Evolutionary conservation across 2,797 vertebrate genomes (phyloP).

Genomic region (Sparus aurata): DNA sequence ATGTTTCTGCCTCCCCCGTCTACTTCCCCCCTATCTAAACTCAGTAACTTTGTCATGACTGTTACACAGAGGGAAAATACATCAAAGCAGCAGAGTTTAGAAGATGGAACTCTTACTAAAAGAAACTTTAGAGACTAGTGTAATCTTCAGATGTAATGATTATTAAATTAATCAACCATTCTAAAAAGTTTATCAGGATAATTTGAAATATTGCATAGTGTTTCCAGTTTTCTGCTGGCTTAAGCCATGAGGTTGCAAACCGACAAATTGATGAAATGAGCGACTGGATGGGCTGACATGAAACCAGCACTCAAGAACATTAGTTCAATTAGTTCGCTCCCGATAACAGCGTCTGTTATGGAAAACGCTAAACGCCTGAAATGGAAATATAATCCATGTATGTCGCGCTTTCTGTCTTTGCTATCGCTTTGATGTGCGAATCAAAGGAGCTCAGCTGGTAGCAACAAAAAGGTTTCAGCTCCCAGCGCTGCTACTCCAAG

Average conservation of each 20-base stretch:
- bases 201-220: neutral
- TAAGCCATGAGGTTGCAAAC: neutral
- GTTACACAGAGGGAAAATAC: conserved; percentile 41
- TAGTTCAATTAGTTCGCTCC: conserved; percentile 44
- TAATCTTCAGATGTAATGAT: neutral
- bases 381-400: conserved; percentile 64
- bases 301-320: conserved; percentile 34
- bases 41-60: conserved; percentile 47
- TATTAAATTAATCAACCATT: neutral
- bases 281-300: neutral
- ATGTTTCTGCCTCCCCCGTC: conserved; percentile 48
- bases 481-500: conserved; percentile 51
- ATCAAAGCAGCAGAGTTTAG: conserved; percentile 58
- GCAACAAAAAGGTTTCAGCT: conserved; percentile 62
- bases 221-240: neutral
- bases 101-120: conserved; percentile 27
- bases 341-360: conserved; percentile 40
- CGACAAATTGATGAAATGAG: neutral
- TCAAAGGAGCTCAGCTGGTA: conserved; percentile 75
- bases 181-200: neutral
- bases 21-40: conserved; percentile 34
- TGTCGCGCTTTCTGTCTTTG: conserved; percentile 44
- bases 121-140: conserved; percentile 30
- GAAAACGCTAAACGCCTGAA: conserved; percentile 63
- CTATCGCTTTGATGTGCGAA: conserved; percentile 72